Conservation (phyloP, 2,797 vertebrate species). For the Thripadectes ignobilis region DNA sequence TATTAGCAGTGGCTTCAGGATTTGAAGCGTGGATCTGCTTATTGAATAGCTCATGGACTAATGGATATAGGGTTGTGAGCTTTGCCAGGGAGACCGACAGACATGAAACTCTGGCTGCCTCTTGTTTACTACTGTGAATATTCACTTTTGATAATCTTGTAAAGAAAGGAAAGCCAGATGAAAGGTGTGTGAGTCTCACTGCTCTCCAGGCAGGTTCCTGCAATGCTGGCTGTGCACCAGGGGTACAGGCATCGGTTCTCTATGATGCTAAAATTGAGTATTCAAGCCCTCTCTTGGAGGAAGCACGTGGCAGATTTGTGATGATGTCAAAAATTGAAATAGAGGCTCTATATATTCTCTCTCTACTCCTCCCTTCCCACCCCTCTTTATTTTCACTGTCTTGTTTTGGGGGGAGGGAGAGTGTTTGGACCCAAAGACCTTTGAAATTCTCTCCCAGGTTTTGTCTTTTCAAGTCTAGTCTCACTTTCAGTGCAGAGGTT, state of each 20-base stretch:
- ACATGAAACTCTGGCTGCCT: neutral
- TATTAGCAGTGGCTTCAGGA: slow-evolving; percentile 24
- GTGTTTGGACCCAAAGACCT: neutral
- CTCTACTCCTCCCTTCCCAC: no score
- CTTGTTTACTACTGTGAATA: neutral
- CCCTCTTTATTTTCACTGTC: neutral
- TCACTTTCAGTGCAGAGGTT: neutral
- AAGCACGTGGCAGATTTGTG: neutral
- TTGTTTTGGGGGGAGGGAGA: neutral
- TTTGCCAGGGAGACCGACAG: neutral
- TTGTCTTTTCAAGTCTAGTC: neutral
- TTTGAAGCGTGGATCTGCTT: neutral
- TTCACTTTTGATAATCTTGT: neutral
- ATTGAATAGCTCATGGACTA: neutral
- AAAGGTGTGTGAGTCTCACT: neutral
- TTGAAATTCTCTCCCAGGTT: neutral
- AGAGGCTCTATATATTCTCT: neutral
- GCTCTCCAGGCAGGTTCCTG: neutral
- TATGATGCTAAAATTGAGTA: neutral
- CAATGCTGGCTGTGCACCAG: neutral
- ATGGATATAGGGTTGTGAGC: neutral
- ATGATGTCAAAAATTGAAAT: neutral
- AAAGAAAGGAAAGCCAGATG: neutral
- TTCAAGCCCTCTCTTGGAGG: neutral
- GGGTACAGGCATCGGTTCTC: neutral